Percentiles rank a stretch among this genome's conserved stretches.
These are phyloP conservation scores for Serripes groenlandicus DNA, from an alignment of 2,888 invertebrate genomes.

Conservation along the genomic window DNA sequence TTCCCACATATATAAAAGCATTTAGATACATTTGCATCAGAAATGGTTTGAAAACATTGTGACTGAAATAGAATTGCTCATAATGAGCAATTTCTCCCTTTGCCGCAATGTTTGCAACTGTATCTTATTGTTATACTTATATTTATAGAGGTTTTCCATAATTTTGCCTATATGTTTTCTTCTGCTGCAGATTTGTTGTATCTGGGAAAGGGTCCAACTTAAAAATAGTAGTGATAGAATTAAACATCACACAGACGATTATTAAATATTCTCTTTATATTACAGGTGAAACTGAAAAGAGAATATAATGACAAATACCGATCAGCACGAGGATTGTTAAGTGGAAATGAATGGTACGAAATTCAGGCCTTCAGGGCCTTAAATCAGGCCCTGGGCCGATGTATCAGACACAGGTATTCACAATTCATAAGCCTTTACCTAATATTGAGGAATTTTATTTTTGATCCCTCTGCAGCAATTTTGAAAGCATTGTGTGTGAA, in stretches of 20 bases:
- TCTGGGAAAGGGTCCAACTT: background rate
- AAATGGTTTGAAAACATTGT: background rate
- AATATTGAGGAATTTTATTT: too few relatives aligned
- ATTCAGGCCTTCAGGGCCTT: conserved; percentile 92
- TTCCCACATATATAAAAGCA: too few relatives aligned
- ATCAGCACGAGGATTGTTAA: conserved; percentile 87
- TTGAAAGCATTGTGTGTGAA: too few relatives aligned
- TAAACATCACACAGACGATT: background rate
- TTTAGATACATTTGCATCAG: too few relatives aligned
- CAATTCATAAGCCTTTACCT: too few relatives aligned
- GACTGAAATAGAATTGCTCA: background rate
- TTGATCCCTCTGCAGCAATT: too few relatives aligned
- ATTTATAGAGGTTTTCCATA: too few relatives aligned
- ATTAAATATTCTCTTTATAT: conserved; percentile 26
- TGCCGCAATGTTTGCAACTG: background rate
- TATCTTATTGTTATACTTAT: too few relatives aligned
- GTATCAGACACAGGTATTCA: conserved; percentile 91
- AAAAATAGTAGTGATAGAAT: background rate
- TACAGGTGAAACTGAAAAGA: conserved; percentile 89
- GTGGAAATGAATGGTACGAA: conserved; percentile 90
- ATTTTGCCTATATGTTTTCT: too few relatives aligned
- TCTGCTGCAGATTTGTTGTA: background rate
- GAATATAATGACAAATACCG: conserved; percentile 89
- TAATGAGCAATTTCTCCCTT: background rate
- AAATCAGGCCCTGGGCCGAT: conserved; percentile 94